Conservation (phyloP, 2,888 invertebrate genomes). For the Ormyrus nitidulus region DNA sequence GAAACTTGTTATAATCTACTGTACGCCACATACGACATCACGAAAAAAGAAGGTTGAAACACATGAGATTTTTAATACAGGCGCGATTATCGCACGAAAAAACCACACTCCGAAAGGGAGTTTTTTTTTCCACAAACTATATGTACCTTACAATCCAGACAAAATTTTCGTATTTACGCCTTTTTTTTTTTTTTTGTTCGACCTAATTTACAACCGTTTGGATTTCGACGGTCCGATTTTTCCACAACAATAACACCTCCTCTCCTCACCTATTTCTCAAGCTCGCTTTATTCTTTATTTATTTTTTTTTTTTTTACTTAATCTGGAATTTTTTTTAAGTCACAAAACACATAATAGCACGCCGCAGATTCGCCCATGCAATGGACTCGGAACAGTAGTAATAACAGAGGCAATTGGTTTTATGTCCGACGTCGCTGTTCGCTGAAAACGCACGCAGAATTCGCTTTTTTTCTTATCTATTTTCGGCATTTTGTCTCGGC, state of each 20-base stretch:
- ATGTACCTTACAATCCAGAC: constrained; percentile 7
- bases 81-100: constrained; percentile 36
- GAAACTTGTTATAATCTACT: no score
- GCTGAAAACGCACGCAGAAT: constrained; percentile 17
- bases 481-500: no score
- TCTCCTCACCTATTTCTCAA: not conserved
- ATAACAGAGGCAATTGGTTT: constrained; percentile 17
- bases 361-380: constrained; percentile 20
- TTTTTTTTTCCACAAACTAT: constrained; percentile 13
- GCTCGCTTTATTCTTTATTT: constrained; percentile 5
- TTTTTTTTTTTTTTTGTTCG: constrained; percentile 35
- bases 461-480: not conserved
- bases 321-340: not conserved
- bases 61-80: not conserved
- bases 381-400: constrained; percentile 11
- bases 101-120: constrained; percentile 22
- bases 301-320: constrained; percentile 1
- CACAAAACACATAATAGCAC: constrained; percentile 29
- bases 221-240: not conserved
- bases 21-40: constrained; percentile 9
- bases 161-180: constrained; percentile 46
- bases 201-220: constrained; percentile 39
- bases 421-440: constrained; percentile 13
- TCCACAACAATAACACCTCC: constrained; percentile 11
- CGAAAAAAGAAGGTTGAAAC: constrained; percentile 9